Base-by-base conservation (phyloP, 2,797 vertebrate genomes). In the Gadopsis bispinosus region DNA sequence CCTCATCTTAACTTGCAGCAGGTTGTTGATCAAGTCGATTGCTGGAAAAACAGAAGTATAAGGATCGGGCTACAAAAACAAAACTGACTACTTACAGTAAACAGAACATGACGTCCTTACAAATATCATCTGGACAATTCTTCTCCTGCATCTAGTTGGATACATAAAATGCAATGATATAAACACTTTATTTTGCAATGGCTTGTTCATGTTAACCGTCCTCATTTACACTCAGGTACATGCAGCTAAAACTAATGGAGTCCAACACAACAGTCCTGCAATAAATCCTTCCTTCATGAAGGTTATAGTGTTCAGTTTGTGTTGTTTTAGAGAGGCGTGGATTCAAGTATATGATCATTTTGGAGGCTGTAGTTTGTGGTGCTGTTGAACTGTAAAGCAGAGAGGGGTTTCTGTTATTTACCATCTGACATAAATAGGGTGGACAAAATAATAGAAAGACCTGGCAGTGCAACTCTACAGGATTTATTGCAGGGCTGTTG, bases 1-100 rank as follows among this genome's bases (percentile, higher is more conserved):
- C 90, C 97, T 96, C 96, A 98, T 97, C 93, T 97, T 97, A 69
- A 98, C 97, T 90, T 98, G 97, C 31, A 98, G 95, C 80, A 98
- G 91, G 91, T 98, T 97, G 93, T 96, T 98, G 92, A 98, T 98
- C 89, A 98, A 94, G 85, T 97, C 96, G 3, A 94, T 97, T 50
- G 97, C 97, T 98, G 83, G 14, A 4, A 33, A 56, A 88, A 86
- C 63, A 88, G 39, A 91, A 77, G 65, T 26, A 69, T 11, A 63
- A 6, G 45, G 3, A 63, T 26, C 0, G 2, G 16, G 41, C 2
- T 14, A 62, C 33, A 17, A 66, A 54, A 54, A 43, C 2, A 9
- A 22, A 39, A 55, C 19, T 13, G 45, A 33, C 5, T 29, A 17
- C 3, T 20, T 19, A 29, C 26, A 59, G 37, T 2, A 17, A 7